A percentile compares a stretch with the other conserved stretches of the same genome.
Conservation (phyloP, 2,888 invertebrate genomes). For the Callyntrura sp. region DNA sequence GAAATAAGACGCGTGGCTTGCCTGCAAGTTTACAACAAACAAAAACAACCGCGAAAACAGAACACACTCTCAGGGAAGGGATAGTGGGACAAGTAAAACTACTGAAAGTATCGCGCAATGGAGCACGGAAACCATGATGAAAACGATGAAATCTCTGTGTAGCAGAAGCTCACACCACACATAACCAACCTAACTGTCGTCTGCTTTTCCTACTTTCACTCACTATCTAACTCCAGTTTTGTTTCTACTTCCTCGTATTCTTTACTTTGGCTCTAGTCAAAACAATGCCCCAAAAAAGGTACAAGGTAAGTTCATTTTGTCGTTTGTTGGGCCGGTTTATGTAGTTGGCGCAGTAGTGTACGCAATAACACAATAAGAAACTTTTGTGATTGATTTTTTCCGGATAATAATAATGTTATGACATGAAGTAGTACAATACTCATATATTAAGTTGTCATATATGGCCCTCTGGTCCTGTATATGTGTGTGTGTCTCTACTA, state of each 20-base stretch:
- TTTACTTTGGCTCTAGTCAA: too few relatives aligned
- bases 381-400: conserved; percentile 69
- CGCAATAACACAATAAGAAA: conserved; percentile 63
- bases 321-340: not conserved
- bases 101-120: too few relatives aligned
- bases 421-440: not conserved
- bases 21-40: too few relatives aligned
- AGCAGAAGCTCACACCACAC: not conserved
- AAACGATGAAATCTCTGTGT: not conserved
- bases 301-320: conserved; percentile 53
- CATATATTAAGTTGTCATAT: too few relatives aligned
- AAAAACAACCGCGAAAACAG: too few relatives aligned
- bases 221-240: not conserved
- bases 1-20: too few relatives aligned
- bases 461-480: too few relatives aligned
- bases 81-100: too few relatives aligned
- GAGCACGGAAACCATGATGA: too few relatives aligned
- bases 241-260: too few relatives aligned
- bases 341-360: not conserved
- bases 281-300: not conserved
- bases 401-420: conserved; percentile 22
- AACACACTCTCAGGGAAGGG: too few relatives aligned
- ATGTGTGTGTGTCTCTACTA: not conserved
- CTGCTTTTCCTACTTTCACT: not conserved
- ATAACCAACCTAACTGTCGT: too few relatives aligned